A percentile compares a stretch with the other conserved stretches of the same genome.
phyloP scores from a whole-genome alignment of 2,113 vertebrate species.

The Melanotaenia duboulayi region DNA sequence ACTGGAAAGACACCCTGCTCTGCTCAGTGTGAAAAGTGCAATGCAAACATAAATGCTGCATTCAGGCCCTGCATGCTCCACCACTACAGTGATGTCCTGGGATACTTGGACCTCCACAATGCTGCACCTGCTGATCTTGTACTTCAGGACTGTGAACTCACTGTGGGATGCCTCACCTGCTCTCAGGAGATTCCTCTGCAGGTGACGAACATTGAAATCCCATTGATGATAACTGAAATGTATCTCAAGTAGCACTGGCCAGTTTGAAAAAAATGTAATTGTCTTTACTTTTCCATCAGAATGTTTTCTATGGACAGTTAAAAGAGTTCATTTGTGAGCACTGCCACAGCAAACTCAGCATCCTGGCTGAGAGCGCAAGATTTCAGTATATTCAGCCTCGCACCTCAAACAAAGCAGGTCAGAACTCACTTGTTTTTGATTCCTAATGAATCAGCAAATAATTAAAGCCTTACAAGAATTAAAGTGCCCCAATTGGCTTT shows the following conservation, averaged over 20 bases:
- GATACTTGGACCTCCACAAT: slow-evolving; percentile 83
- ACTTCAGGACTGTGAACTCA: slow-evolving; percentile 79
- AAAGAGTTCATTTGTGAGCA: slow-evolving; percentile 82
- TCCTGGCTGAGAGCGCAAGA: slow-evolving; percentile 78
- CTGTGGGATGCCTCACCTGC: slow-evolving; percentile 82
- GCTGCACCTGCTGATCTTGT: slow-evolving; percentile 80
- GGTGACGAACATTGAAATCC: slow-evolving; percentile 58
- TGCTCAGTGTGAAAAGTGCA: slow-evolving; percentile 85
- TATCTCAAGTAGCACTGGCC: neutral
- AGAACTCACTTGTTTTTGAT: slow-evolving; percentile 28
- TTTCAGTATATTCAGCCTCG: slow-evolving; percentile 81
- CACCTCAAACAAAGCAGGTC: slow-evolving; percentile 72
- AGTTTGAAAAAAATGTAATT: neutral
- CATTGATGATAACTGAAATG: neutral
- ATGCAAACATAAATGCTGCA: slow-evolving; percentile 72
- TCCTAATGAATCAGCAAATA: slow-evolving; percentile 12
- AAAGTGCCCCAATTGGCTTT: slow-evolving; percentile 8
- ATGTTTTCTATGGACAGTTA: slow-evolving; percentile 80
- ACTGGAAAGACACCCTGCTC: slow-evolving; percentile 70
- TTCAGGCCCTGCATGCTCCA: slow-evolving; percentile 84
- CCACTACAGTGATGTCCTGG: slow-evolving; percentile 82
- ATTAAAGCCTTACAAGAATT: slow-evolving; percentile 4
- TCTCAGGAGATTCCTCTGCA: slow-evolving; percentile 77
- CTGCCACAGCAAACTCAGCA: slow-evolving; percentile 82
- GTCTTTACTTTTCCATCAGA: slow-evolving; percentile 56